A percentile compares a stretch with the other conserved stretches of the same genome.
Evolutionary conservation across 1,140 invertebrate genomes (phyloP).

Genomic region (Panonychus citri): DNA sequence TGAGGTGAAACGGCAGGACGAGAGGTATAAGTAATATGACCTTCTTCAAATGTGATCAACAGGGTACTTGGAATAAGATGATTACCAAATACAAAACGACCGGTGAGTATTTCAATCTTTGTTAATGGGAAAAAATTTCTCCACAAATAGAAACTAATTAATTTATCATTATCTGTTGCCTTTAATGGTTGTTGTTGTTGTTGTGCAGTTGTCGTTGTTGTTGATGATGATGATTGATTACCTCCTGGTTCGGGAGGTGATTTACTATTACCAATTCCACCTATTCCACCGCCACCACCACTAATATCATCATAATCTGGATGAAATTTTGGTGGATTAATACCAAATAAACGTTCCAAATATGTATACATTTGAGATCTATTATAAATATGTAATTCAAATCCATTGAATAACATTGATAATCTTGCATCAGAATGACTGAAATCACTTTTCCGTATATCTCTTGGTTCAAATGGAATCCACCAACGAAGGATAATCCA

Average conservation of each 20-base stretch:
- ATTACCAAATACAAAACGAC: conserved; percentile 88
- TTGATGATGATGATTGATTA: background rate
- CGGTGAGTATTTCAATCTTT: conserved; percentile 72
- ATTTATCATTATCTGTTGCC: background rate
- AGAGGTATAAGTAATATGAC: conserved; percentile 80
- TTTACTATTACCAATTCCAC: background rate
- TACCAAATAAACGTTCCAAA: conserved; percentile 61
- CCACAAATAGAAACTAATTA: conserved; percentile 38
- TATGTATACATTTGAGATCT: conserved; percentile 61
- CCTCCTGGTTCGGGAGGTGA: background rate
- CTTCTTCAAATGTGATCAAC: conserved; percentile 76
- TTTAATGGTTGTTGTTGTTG: too few species aligned
- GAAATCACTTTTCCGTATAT: conserved; percentile 51
- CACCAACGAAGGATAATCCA: conserved; percentile 94
- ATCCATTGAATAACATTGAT: conserved; percentile 78
- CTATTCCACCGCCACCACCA: too few species aligned
- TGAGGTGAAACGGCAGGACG: conserved; percentile 73
- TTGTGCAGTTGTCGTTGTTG: too few species aligned
- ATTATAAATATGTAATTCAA: conserved; percentile 90
- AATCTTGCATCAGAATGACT: conserved; percentile 83
- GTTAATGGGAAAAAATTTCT: conserved; percentile 88
- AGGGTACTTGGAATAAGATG: conserved; percentile 73
- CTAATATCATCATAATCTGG: background rate
- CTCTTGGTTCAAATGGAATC: conserved; percentile 73
- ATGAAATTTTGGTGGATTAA: conserved; percentile 1